Base-by-base conservation (phyloP, 2,797 vertebrate genomes). In the Microtus agrestis region DNA sequence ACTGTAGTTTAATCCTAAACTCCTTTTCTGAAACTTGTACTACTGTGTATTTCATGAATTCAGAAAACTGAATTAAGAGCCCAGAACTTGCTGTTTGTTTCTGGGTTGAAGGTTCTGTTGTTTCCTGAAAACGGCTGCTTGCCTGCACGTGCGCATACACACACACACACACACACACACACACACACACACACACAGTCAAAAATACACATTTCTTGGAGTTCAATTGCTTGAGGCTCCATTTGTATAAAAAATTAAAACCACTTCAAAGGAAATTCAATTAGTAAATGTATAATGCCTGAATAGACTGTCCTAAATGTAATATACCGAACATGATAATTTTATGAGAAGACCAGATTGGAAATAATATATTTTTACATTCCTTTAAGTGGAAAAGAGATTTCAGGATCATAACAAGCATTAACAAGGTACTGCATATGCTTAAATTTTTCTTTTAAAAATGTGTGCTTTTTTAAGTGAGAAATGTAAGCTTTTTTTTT, bases 211-310 rank as follows among this genome's bases (percentile, higher is more conserved):
- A 90, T 85, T 96, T 88, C 87, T 95, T 74, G 46, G 82, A 97
- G 86, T 96, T 96, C 88, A 94, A 82, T 40, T 2, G 73, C 95
- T 95, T 51, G n/a, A 97, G 92, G 92, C 90, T 88, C 93, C 71
- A 96, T 97, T 97, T 96, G 91, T 96, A 97, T 97, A 95, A 96
- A 98, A 98, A 97, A 98, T 97, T 97, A 96, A 98, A 97, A 97
- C 95, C 94, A 97, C 96, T 97, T 97, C 96, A 94, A 97, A 97
- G 95, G 89, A 97, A 97, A 97, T 96, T 96, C 93, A 98, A 97
- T 98, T 97, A 98, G 96, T 81, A 89, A 96, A 93, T 96, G 93
- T 97, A 92, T 80, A 97, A 25, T 94, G 93, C 88, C 90, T 95
- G 94, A 96, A 96, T 95, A 97, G 96, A 96, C 94, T 92, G 96